Conservation (phyloP, 2,888 invertebrate species). For the Baccha elongata region DNA sequence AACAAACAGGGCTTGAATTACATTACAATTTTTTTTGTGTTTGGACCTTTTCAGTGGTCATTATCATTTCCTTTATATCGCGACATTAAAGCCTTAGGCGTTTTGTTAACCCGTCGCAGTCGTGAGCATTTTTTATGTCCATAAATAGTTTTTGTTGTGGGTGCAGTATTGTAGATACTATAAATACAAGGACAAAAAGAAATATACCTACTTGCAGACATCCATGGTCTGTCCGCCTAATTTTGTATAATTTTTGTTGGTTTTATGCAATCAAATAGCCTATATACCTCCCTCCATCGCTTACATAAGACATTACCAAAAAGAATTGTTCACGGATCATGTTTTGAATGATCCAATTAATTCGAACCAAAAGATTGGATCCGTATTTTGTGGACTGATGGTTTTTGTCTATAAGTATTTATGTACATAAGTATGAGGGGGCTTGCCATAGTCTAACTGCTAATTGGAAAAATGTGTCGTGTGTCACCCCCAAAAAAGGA, state of each 20-base stretch:
- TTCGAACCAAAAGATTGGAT: constrained; percentile 28
- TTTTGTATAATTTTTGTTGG: constrained; percentile 14
- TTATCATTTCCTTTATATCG: constrained; percentile 22
- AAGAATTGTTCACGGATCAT: constrained; percentile 25
- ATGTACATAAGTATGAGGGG: neutral
- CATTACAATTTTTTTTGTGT: constrained; percentile 14
- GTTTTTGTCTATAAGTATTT: neutral
- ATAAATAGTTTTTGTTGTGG: constrained; percentile 20
- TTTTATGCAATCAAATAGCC: constrained; percentile 5
- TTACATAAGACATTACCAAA: constrained; percentile 23
- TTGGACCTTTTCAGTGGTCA: constrained; percentile 31
- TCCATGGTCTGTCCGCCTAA: constrained; percentile 9
- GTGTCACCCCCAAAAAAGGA: constrained; percentile 48
- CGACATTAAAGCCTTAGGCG: constrained; percentile 11
- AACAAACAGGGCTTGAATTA: neutral
- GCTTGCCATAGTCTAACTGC: constrained; percentile 9
- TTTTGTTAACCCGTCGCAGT: constrained; percentile 6
- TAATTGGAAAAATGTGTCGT: constrained; percentile 53
- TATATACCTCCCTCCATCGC: constrained; percentile 6
- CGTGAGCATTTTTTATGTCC: constrained; percentile 22
- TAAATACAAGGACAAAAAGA: constrained; percentile 24
- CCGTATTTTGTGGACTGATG: constrained; percentile 10
- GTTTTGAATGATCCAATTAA: constrained; percentile 51
- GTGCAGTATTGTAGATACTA: constrained; percentile 23
- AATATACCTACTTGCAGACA: neutral